Conservation (phyloP, 1,140 invertebrate genomes). For the Euwallacea similis region DNA sequence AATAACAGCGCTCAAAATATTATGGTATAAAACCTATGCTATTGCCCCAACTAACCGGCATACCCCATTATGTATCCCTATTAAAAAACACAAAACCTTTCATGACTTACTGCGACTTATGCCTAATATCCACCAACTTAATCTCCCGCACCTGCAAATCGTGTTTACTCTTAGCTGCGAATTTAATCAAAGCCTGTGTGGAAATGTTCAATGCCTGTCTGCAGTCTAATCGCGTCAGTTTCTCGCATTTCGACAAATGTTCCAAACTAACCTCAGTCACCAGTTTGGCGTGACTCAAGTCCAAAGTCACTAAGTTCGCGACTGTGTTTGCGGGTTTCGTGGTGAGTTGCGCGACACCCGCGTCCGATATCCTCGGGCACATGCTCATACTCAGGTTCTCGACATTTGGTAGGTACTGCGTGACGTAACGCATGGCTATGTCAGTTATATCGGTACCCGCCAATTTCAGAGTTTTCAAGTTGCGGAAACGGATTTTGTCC, state of each 20-base stretch:
- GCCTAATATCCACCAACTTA: slow-evolving; percentile 64
- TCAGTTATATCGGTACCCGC: slow-evolving; percentile 89
- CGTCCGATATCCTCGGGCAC: slow-evolving; percentile 84
- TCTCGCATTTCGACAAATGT: slow-evolving; percentile 70
- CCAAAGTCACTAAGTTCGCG: slow-evolving; percentile 63
- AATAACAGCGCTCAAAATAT: not conserved
- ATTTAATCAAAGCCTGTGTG: slow-evolving; percentile 76
- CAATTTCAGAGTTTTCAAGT: slow-evolving; percentile 73
- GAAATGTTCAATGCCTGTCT: slow-evolving; percentile 76
- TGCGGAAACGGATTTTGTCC: slow-evolving; percentile 76
- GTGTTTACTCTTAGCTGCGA: slow-evolving; percentile 73
- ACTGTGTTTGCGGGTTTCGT: slow-evolving; percentile 64
- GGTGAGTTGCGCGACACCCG: slow-evolving; percentile 82
- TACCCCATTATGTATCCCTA: slow-evolving; percentile 7
- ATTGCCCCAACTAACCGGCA: not conserved
- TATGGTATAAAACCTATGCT: not conserved
- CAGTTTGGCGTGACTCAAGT: slow-evolving; percentile 78
- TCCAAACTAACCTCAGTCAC: slow-evolving; percentile 81
- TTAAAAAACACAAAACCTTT: not conserved
- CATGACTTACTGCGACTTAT: slow-evolving; percentile 23
- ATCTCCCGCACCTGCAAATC: slow-evolving; percentile 75
- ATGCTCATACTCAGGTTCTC: slow-evolving; percentile 78
- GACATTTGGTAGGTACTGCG: slow-evolving; percentile 74
- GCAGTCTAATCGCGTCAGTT: slow-evolving; percentile 68
- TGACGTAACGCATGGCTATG: slow-evolving; percentile 77